Base-by-base conservation (phyloP, 1,140 invertebrate genomes). In the Drosophila insularis region DNA sequence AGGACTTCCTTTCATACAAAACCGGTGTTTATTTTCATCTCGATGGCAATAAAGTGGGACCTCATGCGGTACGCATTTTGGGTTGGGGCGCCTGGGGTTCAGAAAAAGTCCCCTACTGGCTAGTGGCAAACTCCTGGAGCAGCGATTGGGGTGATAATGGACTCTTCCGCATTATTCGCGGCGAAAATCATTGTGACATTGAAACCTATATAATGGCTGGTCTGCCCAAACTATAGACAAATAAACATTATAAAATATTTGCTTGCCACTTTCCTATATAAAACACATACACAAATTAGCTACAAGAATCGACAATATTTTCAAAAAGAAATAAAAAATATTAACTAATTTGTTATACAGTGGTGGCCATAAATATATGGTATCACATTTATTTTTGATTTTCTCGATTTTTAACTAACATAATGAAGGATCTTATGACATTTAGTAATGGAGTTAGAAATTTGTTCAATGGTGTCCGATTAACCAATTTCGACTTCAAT, bases 101-200 rank as follows among this genome's bases (percentile, higher is more conserved):
- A 0, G 32, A 60, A 8, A 78, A 84, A 32, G 94, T 93, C 39
- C 95, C 96, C 31, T 99, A 98, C 90, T 99, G 98, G 98, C 93
- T 97, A 1, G 94, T 97, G 76, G 97, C 96, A 50, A 98, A 98
- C 93, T 98, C 97, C 0, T 98, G 97, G 97, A 98, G 98, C 92
- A 93, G 93, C 5, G 97, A 98, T 84, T 98, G 97, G 97, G 97
- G 95, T 35, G 94, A 95, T 90, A 93, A 95, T 91, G 97, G 98
- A 10, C 96, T 94, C 91, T 98, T 99, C 93, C 97, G 97, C 91
- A 98, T 98, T 53, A 92, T 96, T 4, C 93, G 97, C 78, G 98
- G 98, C n/a, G 90, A 93, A 61, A 94, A 98, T 92, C 96, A 98
- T 81, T 97, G 97, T 91, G 97, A 97, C 27, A 98, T 98, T 86